Conservation (phyloP, 2,797 vertebrate species). For the Periparus ater region DNA sequence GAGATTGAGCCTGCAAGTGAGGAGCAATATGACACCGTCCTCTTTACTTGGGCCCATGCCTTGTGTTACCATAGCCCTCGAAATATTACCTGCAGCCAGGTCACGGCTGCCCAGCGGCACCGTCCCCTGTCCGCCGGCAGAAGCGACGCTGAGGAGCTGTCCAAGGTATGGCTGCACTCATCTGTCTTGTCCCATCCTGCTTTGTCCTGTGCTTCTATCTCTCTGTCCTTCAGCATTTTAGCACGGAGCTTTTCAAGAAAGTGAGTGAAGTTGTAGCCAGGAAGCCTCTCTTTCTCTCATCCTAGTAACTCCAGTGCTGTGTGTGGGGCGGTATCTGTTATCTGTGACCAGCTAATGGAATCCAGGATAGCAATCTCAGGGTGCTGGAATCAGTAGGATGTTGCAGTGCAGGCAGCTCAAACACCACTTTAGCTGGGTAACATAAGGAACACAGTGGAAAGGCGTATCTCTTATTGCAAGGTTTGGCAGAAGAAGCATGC, state of each 20-base stretch:
- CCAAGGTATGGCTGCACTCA: slow-evolving; percentile 52
- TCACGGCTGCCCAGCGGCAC: neutral
- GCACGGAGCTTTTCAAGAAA: neutral
- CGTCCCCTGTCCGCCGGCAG: neutral
- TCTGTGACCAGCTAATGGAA: neutral
- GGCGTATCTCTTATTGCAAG: neutral
- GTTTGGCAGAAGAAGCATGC: neutral
- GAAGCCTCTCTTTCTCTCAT: neutral
- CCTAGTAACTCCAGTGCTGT: neutral
- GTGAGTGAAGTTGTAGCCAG: neutral
- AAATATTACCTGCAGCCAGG: slow-evolving; percentile 7
- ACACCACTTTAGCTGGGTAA: neutral
- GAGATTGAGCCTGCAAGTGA: slow-evolving; percentile 29
- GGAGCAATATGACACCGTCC: neutral
- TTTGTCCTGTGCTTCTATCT: neutral
- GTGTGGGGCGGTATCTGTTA: neutral
- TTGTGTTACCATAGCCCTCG: neutral
- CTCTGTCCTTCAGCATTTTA: neutral
- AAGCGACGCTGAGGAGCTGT: slow-evolving; percentile 36
- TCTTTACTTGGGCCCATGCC: neutral
- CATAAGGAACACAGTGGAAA: neutral
- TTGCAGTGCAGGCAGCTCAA: neutral
- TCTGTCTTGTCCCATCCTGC: neutral
- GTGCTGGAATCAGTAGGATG: neutral
- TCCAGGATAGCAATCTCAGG: neutral